Conservation (phyloP, 2,797 vertebrate species). For the Tiaroga cobitis region DNA sequence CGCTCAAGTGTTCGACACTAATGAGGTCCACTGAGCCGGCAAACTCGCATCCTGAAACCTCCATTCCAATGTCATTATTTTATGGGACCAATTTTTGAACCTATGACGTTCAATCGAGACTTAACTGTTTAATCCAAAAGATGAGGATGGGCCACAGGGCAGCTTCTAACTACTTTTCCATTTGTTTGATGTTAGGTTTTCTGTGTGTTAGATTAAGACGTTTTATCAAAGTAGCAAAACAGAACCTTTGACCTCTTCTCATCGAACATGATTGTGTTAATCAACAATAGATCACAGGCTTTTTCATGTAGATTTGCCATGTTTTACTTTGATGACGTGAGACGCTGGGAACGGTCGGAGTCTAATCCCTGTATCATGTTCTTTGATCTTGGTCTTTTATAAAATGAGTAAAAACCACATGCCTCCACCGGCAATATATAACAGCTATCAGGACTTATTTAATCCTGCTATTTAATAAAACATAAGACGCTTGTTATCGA, state of each 20-base stretch:
- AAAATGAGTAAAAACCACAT: constrained; percentile 24
- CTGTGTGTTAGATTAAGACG: not conserved
- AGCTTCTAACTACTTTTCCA: not conserved
- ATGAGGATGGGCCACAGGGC: not conserved
- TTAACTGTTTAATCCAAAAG: not conserved
- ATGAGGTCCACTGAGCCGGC: constrained; percentile 47
- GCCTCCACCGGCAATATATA: not conserved
- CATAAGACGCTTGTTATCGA: not conserved
- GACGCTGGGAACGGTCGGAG: not conserved
- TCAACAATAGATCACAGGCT: constrained; percentile 10
- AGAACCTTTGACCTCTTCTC: constrained; percentile 4
- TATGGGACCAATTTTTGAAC: not conserved
- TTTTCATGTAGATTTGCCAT: constrained; percentile 12
- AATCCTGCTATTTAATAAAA: constrained; percentile 35
- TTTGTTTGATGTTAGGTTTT: constrained; percentile 8
- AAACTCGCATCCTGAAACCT: not conserved
- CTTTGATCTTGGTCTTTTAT: constrained; percentile 30
- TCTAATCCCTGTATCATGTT: constrained; percentile 2
- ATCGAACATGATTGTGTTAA: constrained; percentile 7
- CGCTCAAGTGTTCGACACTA: constrained; percentile 41
- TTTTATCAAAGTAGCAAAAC: not conserved
- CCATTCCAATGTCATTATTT: constrained; percentile 15
- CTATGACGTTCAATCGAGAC: not conserved
- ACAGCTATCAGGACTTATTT: not conserved
- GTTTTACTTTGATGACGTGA: constrained; percentile 32